A percentile compares a stretch with the other conserved stretches of the same genome.
phyloP scores from a whole-genome alignment of 2,797 vertebrate species.

The Buceros bicornis region DNA sequence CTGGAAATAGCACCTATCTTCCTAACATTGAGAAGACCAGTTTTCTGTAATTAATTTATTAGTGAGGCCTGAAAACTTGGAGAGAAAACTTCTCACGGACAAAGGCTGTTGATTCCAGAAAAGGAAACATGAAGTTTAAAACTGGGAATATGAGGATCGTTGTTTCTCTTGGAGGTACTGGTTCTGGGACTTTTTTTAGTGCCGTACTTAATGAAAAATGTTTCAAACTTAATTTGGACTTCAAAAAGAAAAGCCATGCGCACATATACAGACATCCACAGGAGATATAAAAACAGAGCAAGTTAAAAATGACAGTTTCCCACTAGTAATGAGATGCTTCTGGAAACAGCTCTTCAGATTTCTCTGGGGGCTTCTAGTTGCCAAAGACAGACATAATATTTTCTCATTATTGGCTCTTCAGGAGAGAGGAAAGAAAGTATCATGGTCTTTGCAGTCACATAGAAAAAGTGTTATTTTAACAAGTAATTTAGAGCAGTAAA shows the following conservation, averaged over 20 bases:
- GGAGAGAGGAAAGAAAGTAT: constrained; percentile 54
- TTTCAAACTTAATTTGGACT: constrained; percentile 18
- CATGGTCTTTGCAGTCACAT: constrained; percentile 58
- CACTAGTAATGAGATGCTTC: constrained; percentile 71
- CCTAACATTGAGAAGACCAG: neutral
- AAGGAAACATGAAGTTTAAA: neutral
- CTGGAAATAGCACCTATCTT: neutral
- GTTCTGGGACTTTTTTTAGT: neutral
- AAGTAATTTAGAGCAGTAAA: constrained; percentile 67
- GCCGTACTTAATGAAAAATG: neutral
- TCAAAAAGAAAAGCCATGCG: constrained; percentile 37
- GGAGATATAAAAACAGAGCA: constrained; percentile 47
- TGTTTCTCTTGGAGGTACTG: neutral
- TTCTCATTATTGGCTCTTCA: constrained; percentile 80
- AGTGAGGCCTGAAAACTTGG: neutral
- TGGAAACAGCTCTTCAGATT: constrained; percentile 72
- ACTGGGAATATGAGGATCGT: neutral
- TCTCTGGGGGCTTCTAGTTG: constrained; percentile 75
- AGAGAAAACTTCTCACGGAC: neutral
- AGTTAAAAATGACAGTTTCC: constrained; percentile 71
- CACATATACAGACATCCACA: neutral
- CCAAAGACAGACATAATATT: constrained; percentile 77
- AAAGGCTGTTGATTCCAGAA: neutral
- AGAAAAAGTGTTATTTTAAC: constrained; percentile 67
- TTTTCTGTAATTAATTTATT: neutral